Base-by-base conservation (phyloP, 2,113 vertebrate species). In the Eulemur macaco region DNA sequence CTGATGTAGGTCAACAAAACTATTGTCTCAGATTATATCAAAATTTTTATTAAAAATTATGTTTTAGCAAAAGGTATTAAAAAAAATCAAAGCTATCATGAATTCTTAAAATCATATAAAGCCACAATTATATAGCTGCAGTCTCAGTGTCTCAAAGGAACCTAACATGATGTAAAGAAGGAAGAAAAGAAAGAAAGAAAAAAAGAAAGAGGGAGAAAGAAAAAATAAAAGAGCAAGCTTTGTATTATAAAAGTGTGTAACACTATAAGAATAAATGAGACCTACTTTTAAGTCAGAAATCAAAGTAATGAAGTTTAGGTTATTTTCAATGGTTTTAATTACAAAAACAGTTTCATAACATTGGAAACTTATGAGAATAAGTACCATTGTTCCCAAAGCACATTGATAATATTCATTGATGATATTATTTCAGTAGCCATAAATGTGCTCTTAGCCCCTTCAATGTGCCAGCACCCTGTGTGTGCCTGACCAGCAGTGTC, bases 71-170 rank as follows among this genome's bases (percentile, higher is more conserved):
- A 76, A 85, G 10, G 1, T 21, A 27, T 86, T 89, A 89, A 42
- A 89, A 73, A 7, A 95, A 89, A 84, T 45, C 18, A 52, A 73
- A 76, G 29, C 23, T 69, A 64, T 18, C 6, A 71, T 76, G 20
- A 90, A 71, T 93, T 95, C 27, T 92, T 21, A 25, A 81, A 71
- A 60, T 84, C 29, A 85, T 31, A 47, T n/a, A 81, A 89, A 64
- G 4, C 25, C 52, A 31, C 8, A 39, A 4, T 74, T 71, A 58
- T n/a, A 77, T 2, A 66, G 13, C 39, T 86, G 5, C 14, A 50
- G 4, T 27, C 13, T 47, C 18, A 50, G 20, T 45, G 17, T 50
- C 7, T 80, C 91, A 23, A 60, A 95, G 81, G 25, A 95, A 34
- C 20, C n/a, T 60, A 54, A 93, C 66, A 37, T 37, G 8, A 86